These are phyloP conservation scores for Mythimna impura DNA, from an alignment of 2,888 invertebrate species.

Conservation along the genomic window DNA sequence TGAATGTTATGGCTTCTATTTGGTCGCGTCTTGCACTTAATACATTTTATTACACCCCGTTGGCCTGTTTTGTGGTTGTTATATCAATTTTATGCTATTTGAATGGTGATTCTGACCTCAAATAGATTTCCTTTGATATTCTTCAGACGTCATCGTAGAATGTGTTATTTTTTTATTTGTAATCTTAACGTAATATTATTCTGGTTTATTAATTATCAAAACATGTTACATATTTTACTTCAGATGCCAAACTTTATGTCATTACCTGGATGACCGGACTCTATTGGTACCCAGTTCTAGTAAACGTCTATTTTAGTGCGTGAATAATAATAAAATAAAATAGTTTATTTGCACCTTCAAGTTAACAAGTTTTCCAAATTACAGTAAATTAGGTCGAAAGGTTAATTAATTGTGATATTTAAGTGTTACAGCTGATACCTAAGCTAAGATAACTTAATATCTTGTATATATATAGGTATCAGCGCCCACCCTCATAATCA, in stretches of 20 bases:
- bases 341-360: too few relatives aligned
- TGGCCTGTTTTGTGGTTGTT: constrained; percentile 6
- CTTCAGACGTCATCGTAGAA: not conserved
- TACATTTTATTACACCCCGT: constrained; percentile 24
- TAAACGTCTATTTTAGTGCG: not conserved
- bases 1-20: constrained; percentile 44
- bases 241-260: too few relatives aligned
- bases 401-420: too few relatives aligned
- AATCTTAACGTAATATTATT: not conserved
- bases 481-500: too few relatives aligned
- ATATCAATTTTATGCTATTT: constrained; percentile 9
- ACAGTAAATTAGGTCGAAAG: too few relatives aligned
- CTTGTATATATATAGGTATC: too few relatives aligned
- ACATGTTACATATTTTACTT: not conserved
- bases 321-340: too few relatives aligned
- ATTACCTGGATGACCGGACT: not conserved
- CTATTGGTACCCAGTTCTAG: not conserved
- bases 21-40: constrained; percentile 22
- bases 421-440: too few relatives aligned
- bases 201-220: not conserved
- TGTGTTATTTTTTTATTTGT: not conserved
- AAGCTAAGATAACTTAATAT: too few relatives aligned
- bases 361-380: too few relatives aligned
- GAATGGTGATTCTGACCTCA: not conserved
- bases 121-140: not conserved